Evolutionary conservation across 1,140 invertebrate genomes (phyloP).

Genomic region (Calycopis cecrops): DNA sequence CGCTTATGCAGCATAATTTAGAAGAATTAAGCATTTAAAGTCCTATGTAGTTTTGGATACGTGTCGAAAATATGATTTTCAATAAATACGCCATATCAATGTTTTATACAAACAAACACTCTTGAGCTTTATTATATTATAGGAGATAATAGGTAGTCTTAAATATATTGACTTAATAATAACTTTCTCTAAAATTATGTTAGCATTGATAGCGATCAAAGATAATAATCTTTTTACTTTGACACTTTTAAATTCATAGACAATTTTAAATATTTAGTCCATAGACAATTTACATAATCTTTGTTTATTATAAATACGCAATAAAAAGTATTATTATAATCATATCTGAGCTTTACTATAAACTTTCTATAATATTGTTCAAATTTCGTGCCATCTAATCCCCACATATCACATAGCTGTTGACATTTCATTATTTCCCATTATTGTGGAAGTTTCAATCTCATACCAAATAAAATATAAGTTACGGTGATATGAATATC

Average conservation of each 20-base stretch:
- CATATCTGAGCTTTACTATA: conserved; percentile 3
- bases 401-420: conserved; percentile 14
- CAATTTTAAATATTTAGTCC: conserved; percentile 3
- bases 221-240: too few relatives aligned
- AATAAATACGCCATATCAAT: too few relatives aligned
- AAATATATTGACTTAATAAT: too few relatives aligned
- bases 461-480: conserved; percentile 2
- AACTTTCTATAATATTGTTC: conserved; percentile 15
- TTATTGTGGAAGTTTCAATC: conserved; percentile 4
- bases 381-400: conserved; percentile 8
- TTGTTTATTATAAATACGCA: conserved; percentile 1
- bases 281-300: conserved; percentile 5
- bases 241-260: background rate
- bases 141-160: too few relatives aligned
- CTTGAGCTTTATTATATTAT: too few relatives aligned
- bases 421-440: conserved; percentile 17
- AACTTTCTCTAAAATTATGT: too few relatives aligned
- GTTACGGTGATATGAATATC: background rate
- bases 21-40: too few relatives aligned
- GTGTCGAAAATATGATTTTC: too few relatives aligned
- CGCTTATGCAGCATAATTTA: too few relatives aligned
- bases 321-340: conserved; percentile 5
- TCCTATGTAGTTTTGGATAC: too few relatives aligned
- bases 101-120: too few relatives aligned
- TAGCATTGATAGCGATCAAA: too few relatives aligned